A percentile compares a stretch with the other conserved stretches of the same genome.
Evolutionary conservation across 1,140 invertebrate species (phyloP).

Genomic region (Tetramorium simillimum): DNA sequence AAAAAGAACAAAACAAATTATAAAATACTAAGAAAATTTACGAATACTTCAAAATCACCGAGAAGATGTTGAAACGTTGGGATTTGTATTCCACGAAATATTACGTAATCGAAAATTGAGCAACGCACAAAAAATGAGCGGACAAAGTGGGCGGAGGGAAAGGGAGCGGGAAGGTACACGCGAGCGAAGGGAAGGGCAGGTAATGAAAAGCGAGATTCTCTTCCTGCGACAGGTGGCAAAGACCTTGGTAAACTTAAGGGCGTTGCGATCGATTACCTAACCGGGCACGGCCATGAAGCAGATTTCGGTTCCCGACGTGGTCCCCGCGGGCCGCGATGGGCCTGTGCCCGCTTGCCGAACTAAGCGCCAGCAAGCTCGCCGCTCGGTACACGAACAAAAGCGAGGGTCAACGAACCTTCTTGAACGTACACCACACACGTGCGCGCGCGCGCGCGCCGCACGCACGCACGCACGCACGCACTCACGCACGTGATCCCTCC

Average conservation of each 20-base stretch:
- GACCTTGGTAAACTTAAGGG: conserved; percentile 81
- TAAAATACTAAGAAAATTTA: not conserved
- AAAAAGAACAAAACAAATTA: not conserved
- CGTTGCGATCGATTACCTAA: conserved; percentile 82
- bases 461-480: conserved; percentile 48
- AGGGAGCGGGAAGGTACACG: not conserved
- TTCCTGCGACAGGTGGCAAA: conserved; percentile 82
- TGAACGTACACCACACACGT: conserved; percentile 51
- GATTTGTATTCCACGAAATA: not conserved
- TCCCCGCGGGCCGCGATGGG: conserved; percentile 53
- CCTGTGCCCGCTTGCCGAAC: conserved; percentile 74
- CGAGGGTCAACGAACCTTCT: conserved; percentile 73
- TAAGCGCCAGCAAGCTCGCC: conserved; percentile 69
- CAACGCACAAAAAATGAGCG: not conserved
- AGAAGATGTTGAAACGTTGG: not conserved
- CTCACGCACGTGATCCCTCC: conserved; percentile 35
- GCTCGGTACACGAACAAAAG: conserved; percentile 84
- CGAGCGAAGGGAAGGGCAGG: conserved; percentile 47
- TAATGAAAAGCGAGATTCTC: conserved; percentile 70
- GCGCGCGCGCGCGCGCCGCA: conserved; percentile 27
- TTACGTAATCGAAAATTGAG: conserved; percentile 40
- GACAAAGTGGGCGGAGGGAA: not conserved
- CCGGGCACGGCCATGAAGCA: conserved; percentile 69
- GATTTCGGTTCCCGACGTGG: conserved; percentile 71
- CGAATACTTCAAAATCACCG: not conserved